phyloP scores from a whole-genome alignment of 1,140 invertebrate species.

The Manduca sexta region DNA sequence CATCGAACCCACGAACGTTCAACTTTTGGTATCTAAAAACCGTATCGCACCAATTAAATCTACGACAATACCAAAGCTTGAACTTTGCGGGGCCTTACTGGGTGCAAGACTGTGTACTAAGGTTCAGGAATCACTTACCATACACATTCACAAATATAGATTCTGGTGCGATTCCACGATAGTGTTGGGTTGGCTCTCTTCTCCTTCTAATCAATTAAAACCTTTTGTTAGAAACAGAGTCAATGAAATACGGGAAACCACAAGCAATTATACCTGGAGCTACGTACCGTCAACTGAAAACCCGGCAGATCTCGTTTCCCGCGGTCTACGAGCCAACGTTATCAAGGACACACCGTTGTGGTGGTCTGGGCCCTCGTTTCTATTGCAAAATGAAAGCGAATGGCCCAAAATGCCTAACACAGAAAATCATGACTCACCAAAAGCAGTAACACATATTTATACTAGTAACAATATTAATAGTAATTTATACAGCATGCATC shows the following conservation, averaged over 20 bases:
- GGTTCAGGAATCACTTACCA: constrained; percentile 9
- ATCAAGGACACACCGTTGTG: constrained; percentile 6
- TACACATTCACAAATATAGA: background rate
- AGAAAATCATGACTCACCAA: background rate
- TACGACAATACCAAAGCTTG: constrained; percentile 6
- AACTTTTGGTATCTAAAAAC: background rate
- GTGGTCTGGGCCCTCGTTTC: constrained; percentile 10
- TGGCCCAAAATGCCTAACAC: no score
- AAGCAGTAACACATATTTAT: no score
- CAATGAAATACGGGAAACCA: constrained; percentile 39
- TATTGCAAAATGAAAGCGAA: background rate
- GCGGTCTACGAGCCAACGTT: constrained; percentile 29
- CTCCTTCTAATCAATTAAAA: constrained; percentile 16
- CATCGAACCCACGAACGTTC: constrained; percentile 3
- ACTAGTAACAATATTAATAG: no score
- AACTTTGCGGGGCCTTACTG: constrained; percentile 18
- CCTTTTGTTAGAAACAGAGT: constrained; percentile 40
- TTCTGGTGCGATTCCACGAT: constrained; percentile 29
- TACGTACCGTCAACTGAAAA: constrained; percentile 37
- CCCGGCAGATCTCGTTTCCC: constrained; percentile 58
- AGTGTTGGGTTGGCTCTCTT: constrained; percentile 31
- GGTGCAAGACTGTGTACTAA: constrained; percentile 13
- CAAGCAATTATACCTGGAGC: constrained; percentile 25
- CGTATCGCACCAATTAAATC: constrained; percentile 1
- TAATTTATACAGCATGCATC: no score